Evolutionary conservation across 2,888 invertebrate species (phyloP), one percentile per base, ranked within the genome.

Genomic region (Drosophila suboccidentalis): DNA sequence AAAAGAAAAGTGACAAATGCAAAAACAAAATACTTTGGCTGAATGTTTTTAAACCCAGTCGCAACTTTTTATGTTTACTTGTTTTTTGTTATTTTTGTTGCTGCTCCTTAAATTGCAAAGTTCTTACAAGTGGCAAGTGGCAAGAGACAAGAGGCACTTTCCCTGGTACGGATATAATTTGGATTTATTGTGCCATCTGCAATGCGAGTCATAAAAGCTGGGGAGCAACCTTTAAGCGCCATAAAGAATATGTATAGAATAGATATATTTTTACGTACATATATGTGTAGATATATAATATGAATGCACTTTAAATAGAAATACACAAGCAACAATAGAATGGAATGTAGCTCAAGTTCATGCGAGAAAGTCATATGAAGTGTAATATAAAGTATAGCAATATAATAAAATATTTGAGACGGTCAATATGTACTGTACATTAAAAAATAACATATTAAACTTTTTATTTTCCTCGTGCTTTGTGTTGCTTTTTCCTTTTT

Each of bases 111-210:
- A 79, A 79, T 75, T 75, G 76, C 67, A 79, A 79, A 79, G 79
- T 79, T 79, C 75, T 46, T 38, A 47, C 46, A 57, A 57, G 36
- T 55, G 32, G 43, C 46, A 57, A 57, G 34, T 55, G 19, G 43
- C 62, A 68, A 49, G 65, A 22, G 50, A 55, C 44, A 55, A 54
- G 32, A 68, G 61, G 26, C 61, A 75, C 64, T 81, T 71, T 61
- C 49, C 15, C 9, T 44, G 47, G 39, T 41, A 43, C 55, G 67
- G 53, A 76, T 67, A 83, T 73, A 78, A 83, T 78, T 75, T 61
- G 67, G 61, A 76, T 79, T 84, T 82, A 82, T 76, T 84, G 63
- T 82, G 79, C 46, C 69, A 65, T 66, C 68, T 61, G 75, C 61
- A 53, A 32, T 43, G 58, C 17, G 43, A 38, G 50, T 69, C 65